Conservation (phyloP, 2,113 vertebrate genomes). For the sheep (Ovis aries) region ARS-UI_Ramb_v3.0 NC_056054.1:220234001-220234500, state of each 20-base stretch:
- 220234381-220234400: background rate
- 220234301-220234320: background rate
- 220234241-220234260: background rate
- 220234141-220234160: background rate
- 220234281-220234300: background rate
- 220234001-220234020: background rate
- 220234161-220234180: background rate
- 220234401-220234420: background rate
- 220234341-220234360: background rate
- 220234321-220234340: background rate
- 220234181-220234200: background rate
- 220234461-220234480: background rate
- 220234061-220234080: background rate
- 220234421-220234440: background rate
- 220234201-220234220: background rate
- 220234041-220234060: background rate
- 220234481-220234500: background rate
- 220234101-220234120: background rate
- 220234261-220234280: background rate
- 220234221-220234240: background rate
- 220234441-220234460: background rate
- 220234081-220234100: background rate
- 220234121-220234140: background rate
- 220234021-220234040: background rate
- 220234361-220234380: background rate